phyloP scores from a whole-genome alignment of 2,888 invertebrate species.

The Tubiluchus corallicola region DNA sequence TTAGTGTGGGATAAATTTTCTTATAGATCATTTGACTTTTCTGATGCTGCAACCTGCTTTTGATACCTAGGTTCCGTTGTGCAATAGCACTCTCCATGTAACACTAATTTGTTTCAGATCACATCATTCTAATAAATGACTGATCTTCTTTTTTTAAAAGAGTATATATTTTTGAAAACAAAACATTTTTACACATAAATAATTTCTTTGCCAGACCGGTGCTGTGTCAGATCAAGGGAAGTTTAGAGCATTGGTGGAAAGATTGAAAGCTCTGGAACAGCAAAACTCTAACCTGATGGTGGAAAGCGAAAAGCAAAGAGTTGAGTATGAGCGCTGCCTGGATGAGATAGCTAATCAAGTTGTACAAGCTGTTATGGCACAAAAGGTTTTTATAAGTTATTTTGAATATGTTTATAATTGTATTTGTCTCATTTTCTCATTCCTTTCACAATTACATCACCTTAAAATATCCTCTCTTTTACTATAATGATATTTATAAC shows the following conservation, averaged over 20 bases:
- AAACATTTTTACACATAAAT: too few species aligned
- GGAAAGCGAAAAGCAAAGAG: constrained; percentile 44
- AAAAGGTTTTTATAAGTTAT: constrained; percentile 43
- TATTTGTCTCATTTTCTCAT: constrained; percentile 6
- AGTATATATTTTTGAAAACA: too few species aligned
- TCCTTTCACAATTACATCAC: not conserved
- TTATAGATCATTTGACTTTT: too few species aligned
- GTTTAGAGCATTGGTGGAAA: constrained; percentile 33
- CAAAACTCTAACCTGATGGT: constrained; percentile 42
- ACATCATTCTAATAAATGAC: too few species aligned
- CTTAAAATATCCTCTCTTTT: too few species aligned
- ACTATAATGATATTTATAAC: too few species aligned
- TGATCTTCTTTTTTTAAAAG: too few species aligned
- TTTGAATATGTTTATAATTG: constrained; percentile 2
- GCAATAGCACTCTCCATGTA: too few species aligned
- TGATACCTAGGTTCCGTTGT: too few species aligned
- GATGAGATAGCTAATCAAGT: constrained; percentile 46
- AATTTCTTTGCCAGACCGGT: not conserved
- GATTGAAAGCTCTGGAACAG: constrained; percentile 37
- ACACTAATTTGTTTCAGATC: too few species aligned
- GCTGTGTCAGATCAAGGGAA: constrained; percentile 15
- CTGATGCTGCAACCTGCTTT: too few species aligned
- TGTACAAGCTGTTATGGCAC: constrained; percentile 58
- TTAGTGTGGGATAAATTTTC: too few species aligned
- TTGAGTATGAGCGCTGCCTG: constrained; percentile 47